Percentiles rank a stretch among this genome's conserved stretches.
These are phyloP conservation scores for Laterallus jamaicensis DNA, from an alignment of 2,113 vertebrate species.

Conservation along the genomic window DNA sequence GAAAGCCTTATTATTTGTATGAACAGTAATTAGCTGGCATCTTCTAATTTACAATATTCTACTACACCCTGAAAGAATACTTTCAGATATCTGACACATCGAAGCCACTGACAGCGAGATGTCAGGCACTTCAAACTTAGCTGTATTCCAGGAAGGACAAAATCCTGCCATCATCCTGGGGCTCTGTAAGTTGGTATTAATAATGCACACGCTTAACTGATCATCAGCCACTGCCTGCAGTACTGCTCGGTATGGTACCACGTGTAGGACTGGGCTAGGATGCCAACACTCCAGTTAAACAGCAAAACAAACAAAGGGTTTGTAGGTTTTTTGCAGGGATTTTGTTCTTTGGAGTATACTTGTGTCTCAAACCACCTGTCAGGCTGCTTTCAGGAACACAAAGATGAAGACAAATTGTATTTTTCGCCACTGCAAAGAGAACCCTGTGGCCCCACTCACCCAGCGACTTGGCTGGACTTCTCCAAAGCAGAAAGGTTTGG, in stretches of 20 bases:
- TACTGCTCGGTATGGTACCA: fast-evolving
- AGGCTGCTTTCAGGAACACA: neutral
- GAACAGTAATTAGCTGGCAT: neutral
- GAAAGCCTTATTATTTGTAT: neutral
- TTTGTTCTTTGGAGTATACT: neutral
- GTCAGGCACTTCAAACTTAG: neutral
- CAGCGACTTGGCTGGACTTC: neutral
- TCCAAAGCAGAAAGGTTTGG: neutral
- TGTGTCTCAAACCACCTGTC: neutral
- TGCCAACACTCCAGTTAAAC: no score
- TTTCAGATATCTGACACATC: neutral
- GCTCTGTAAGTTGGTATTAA: neutral
- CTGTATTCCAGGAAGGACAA: neutral
- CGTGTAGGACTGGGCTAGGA: fast-evolving
- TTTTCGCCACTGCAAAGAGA: neutral
- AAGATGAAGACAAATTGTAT: neutral
- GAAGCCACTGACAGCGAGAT: neutral
- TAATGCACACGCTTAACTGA: neutral
- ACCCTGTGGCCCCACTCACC: neutral
- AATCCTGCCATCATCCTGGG: neutral
- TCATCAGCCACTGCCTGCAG: neutral
- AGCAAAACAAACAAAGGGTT: neutral
- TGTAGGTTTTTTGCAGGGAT: neutral
- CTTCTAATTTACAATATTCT: neutral
- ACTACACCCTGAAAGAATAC: neutral